A percentile compares a stretch with the other conserved stretches of the same genome.
Evolutionary conservation across 2,797 vertebrate species (phyloP).

Genomic region (Coccyzus lansbergi): DNA sequence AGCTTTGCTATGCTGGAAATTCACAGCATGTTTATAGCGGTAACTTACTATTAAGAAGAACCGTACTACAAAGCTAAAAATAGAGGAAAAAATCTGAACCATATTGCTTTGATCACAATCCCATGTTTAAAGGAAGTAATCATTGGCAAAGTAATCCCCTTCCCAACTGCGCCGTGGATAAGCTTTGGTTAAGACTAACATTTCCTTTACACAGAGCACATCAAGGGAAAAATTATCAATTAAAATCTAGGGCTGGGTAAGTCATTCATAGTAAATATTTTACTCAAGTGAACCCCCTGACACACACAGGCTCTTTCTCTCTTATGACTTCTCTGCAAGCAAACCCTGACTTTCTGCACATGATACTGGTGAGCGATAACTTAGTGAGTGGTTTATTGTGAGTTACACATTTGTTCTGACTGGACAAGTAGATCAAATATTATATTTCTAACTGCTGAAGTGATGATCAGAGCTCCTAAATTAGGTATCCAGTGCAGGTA

Average conservation of each 20-base stretch:
- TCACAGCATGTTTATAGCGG: conserved; percentile 1
- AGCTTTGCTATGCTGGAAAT: conserved; percentile 50
- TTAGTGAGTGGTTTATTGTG: rapidly evolving
- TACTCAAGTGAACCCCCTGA: not conserved
- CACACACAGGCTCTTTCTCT: not conserved
- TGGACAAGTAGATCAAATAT: not conserved
- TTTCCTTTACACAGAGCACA: conserved; percentile 1
- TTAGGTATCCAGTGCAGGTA: not conserved
- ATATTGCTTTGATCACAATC: conserved; percentile 57
- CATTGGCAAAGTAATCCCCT: conserved; percentile 59
- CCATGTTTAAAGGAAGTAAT: conserved; percentile 47
- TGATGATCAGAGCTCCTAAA: conserved; percentile 8
- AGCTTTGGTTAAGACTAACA: conserved; percentile 53
- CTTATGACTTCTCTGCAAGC: not conserved
- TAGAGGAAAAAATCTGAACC: conserved; percentile 22
- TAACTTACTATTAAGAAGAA: conserved; percentile 27
- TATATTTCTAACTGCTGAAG: not conserved
- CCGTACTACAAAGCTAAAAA: conserved; percentile 40
- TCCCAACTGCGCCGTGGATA: not conserved
- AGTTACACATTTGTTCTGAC: not conserved
- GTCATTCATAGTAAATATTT: conserved; percentile 42
- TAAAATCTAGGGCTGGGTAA: conserved; percentile 40
- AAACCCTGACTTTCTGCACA: not conserved
- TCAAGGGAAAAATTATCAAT: conserved; percentile 54
- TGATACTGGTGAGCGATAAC: not conserved